Base-by-base conservation (phyloP, 2,113 vertebrate genomes). In the Thunnus maccoyii region DNA sequence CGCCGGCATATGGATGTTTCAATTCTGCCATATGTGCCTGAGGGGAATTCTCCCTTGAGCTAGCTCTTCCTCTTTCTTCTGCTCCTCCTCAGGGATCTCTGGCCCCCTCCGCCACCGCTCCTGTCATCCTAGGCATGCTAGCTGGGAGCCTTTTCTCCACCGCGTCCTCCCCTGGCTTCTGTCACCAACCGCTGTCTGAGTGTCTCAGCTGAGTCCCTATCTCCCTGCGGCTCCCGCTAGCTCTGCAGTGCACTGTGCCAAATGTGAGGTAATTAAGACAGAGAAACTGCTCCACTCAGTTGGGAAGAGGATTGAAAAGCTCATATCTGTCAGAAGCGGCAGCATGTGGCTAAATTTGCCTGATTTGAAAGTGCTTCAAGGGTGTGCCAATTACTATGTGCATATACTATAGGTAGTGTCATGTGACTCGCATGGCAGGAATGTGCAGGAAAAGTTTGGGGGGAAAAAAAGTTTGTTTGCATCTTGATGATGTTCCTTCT, bases 201-300 rank as follows among this genome's bases (percentile, higher is more conserved):
- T 11, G 72, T 91, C 83, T 92, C 87, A 72, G 83, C 74, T 78
- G 90, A 84, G 69, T 72, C 82, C 86, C 80, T 55, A 56, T 80
- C 72, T 89, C 85, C 85, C 85, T 0, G 7, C 30, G 46, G 77
- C 86, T 81, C 78, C 80, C 13, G 13, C 80, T 64, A 73, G 85
- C 88, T 86, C 85, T 57, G 81, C 84, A 50, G 82, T 41, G 76
- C 81, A 60, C 84, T 76, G 80, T 87, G 89, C 88, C 91, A 92
- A 91, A 88, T 85, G 84, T 86, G 84, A 89, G 72, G 90, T 94
- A 93, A 94, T 92, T 94, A 94, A 94, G 93, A 91, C 89, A 82
- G 77, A 75, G 84, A 90, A 88, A 85, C 76, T 90, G 83, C 83
- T 86, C 74, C 67, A 67, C 83, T 89, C 83, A 41, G 86, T 79